These are phyloP conservation scores for Sabatieria punctata DNA, from an alignment of 2,888 invertebrate genomes.

Conservation along the genomic window DNA sequence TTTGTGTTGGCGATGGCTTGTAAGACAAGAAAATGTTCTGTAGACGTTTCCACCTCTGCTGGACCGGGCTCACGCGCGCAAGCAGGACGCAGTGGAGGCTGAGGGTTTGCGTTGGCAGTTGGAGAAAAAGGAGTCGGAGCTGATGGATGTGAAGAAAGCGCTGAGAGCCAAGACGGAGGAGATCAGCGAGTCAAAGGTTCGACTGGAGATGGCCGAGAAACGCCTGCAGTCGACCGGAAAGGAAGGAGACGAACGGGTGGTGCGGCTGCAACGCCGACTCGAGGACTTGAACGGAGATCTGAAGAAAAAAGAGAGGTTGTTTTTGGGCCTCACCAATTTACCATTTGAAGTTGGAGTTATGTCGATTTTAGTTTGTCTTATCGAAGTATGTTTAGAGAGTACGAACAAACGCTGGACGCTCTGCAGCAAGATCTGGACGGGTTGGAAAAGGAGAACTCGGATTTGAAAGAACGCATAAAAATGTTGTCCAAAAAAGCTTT, in stretches of 20 bases:
- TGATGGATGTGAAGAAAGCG: conserved; percentile 66
- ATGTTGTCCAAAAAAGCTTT: conserved; percentile 35
- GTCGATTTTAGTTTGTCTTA: too few relatives aligned
- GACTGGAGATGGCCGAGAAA: conserved; percentile 73
- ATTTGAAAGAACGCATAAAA: conserved; percentile 73
- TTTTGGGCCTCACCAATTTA: conserved; percentile 5
- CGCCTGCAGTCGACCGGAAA: conserved; percentile 57
- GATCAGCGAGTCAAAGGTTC: conserved; percentile 18
- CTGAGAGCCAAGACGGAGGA: conserved; percentile 58
- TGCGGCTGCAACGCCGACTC: conserved; percentile 50
- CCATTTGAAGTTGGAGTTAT: too few relatives aligned
- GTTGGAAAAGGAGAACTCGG: conserved; percentile 68
- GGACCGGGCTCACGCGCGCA: conserved; percentile 63
- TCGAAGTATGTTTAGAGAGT: conserved; percentile 50
- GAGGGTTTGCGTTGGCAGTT: conserved; percentile 60
- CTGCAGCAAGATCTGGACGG: conserved; percentile 84
- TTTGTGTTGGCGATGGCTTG: neutral
- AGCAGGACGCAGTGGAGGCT: conserved; percentile 83
- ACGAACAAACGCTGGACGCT: conserved; percentile 89
- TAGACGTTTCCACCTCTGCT: conserved; percentile 38
- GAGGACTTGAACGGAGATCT: conserved; percentile 68
- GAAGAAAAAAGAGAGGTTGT: conserved; percentile 64
- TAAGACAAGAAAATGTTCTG: conserved; percentile 1
- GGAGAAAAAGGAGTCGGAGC: conserved; percentile 78
- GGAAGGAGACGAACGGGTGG: conserved; percentile 33